Base-by-base conservation (phyloP, 2,113 vertebrate species). In the Salvator merianae region DNA sequence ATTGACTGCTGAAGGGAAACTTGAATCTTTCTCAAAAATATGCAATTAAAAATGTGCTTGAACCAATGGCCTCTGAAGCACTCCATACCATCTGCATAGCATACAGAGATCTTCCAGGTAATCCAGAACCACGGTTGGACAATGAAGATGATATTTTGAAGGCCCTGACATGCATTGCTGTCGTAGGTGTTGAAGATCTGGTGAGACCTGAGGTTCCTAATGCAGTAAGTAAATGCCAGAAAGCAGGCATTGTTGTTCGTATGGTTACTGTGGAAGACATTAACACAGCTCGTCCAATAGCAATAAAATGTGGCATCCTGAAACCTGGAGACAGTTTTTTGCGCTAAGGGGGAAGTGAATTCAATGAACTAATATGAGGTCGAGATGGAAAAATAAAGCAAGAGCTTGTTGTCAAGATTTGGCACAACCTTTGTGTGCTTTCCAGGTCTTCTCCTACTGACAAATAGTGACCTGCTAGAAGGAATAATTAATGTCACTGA, bases 381-480 rank as follows among this genome's bases (percentile, higher is more conserved):
- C 55, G 34, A 32, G 59, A 79, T 22, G 69, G 77, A 65, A 36
- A 76, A 62, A 77, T 62, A 43, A 62, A 72, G n/a, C 83, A 91
- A 80, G 32, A 75, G 13, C 62, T 87, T 36, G 9, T 87, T 38
- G 87, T 76, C 38, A 65, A 14, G 43, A 24, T 73, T n/a, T 90
- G 77, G 77, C 68, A 82, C 28, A 81, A 62, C 9, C 69, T 73
- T n/a, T 9, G 24, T 20, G 81, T 82, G 10, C 80, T 89, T 81
- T 80, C 82, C 65, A 62, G 85, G 26, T 89, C 81, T 69, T 78
- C 69, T 5, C 83, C 86, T 36, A 10, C 55, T 18, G 59, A 85
- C 55, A 91, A 91, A 36, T 88, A 83, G n/a, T 32, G 55, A 68
- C 53, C 77, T 84, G 32, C 80, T 86, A 30, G 66, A 86, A 80